A percentile compares a stretch with the other conserved stretches of the same genome.
These are phyloP conservation scores for Takifugu flavidus DNA, from an alignment of 2,113 vertebrate species.

Conservation along the genomic window DNA sequence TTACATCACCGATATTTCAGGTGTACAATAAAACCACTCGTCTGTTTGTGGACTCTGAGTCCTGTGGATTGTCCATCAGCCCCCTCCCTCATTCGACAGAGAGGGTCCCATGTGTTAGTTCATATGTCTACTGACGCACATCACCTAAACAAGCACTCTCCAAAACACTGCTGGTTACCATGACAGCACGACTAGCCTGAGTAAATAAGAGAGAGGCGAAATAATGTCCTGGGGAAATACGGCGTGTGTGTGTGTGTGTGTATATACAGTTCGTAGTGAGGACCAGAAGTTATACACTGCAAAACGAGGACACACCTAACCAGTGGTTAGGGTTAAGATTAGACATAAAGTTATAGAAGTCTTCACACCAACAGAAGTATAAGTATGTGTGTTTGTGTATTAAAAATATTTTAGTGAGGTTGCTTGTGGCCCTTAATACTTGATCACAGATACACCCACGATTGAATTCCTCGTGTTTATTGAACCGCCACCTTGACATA, in stretches of 20 bases:
- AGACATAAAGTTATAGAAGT: too few relatives aligned
- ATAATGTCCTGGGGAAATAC: slow-evolving; percentile 17
- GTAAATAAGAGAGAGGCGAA: slow-evolving; percentile 51
- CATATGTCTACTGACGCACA: slow-evolving; percentile 57
- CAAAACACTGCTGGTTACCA: slow-evolving; percentile 66
- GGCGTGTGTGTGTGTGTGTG: slow-evolving; percentile 4
- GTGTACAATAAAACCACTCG: slow-evolving; percentile 12
- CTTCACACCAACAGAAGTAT: too few relatives aligned
- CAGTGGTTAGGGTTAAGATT: too few relatives aligned
- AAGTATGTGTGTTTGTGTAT: background rate
- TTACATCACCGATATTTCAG: slow-evolving; percentile 1
- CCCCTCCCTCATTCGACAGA: slow-evolving; percentile 26
- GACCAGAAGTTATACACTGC: background rate
- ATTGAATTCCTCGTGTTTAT: slow-evolving; percentile 41
- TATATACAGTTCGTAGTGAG: background rate
- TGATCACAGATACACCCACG: slow-evolving; percentile 9
- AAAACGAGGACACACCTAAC: too few relatives aligned
- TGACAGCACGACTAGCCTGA: slow-evolving; percentile 45
- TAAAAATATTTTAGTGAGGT: too few relatives aligned
- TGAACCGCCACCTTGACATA: slow-evolving; percentile 18
- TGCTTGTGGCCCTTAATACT: too few relatives aligned
- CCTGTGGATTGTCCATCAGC: slow-evolving; percentile 12
- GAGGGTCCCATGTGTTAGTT: slow-evolving; percentile 44
- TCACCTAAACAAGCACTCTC: slow-evolving; percentile 61
- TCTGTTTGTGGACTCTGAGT: slow-evolving; percentile 5